Evolutionary conservation across 2,888 invertebrate genomes (phyloP), one percentile per base, ranked within the genome.

Genomic region (Lathronympha strigana): DNA sequence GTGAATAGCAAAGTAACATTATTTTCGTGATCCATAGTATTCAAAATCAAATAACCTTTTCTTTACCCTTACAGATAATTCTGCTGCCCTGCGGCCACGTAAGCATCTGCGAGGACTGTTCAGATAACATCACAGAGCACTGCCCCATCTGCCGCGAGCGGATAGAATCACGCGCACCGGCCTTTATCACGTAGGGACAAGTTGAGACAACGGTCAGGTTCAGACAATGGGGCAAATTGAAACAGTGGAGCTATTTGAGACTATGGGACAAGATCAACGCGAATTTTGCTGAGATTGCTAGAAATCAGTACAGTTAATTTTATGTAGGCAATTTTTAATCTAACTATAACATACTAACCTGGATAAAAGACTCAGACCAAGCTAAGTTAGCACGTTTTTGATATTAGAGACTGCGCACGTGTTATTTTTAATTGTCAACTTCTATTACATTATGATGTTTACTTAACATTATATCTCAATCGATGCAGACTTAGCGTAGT

Each of bases 51-150:
- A 17, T 45, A n/a, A 11, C 5, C 21, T 21, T 45, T 0, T 43
- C 72, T 73, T 71, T 67, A 69, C 91, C 91, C 31, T 45, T 45
- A 19, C 83, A 95, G 94, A 95, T 97, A 43, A 96, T 98, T 73
- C 86, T 98, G 61, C 85, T 98, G 68, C 97, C 97, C 0, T 98
- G 98, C 84, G 98, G 98, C 0, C 98, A 98, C 82, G 96, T 98
- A 5, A 97, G 97, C 76, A 87, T 98, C 28, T 98, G 98, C 80
- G 96, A 96, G 82, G 96, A 97, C 82, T 98, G 98, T 81, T 94
- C 94, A 0, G 94, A 95, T 69, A 94, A 94, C 77, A 95, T 98
- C 66, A 90, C 87, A 15, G 93, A 93, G 67, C 85, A 85, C 57
- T 98, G 98, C 77, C 98, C 98, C 0, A 93, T 98, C 31, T 98